Evolutionary conservation across 2,888 invertebrate genomes (phyloP).

Genomic region (Xestia ashworthii): DNA sequence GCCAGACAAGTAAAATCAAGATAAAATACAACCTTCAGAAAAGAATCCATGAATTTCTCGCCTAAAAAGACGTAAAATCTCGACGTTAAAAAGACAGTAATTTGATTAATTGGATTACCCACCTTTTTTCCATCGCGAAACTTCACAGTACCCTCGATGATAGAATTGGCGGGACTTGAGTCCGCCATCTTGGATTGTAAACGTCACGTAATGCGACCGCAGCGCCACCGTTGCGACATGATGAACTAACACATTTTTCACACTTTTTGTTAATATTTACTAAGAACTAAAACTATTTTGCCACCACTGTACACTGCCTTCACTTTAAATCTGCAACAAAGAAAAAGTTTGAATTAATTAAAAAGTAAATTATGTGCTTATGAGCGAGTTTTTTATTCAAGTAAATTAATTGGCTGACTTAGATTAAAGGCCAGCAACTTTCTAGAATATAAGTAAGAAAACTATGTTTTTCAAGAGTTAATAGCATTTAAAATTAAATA

Average conservation of each 20-base stretch:
- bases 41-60: background rate
- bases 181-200: conserved; percentile 84
- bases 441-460: conserved; percentile 3
- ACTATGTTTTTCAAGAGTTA: background rate
- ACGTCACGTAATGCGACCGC: conserved; percentile 85
- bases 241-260: conserved; percentile 81
- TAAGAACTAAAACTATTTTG: conserved; percentile 45
- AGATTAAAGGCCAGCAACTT: conserved; percentile 27
- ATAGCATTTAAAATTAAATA: no score
- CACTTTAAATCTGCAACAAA: conserved; percentile 67
- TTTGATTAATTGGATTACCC: conserved; percentile 59
- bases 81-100: conserved; percentile 27
- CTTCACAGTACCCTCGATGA: conserved; percentile 97
- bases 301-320: conserved; percentile 61
- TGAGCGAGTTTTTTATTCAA: conserved; percentile 17
- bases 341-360: conserved; percentile 50
- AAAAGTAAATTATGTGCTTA: conserved; percentile 36
- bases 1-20: background rate
- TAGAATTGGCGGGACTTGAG: conserved; percentile 91
- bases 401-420: conserved; percentile 30
- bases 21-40: background rate
- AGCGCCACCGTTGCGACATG: conserved; percentile 83
- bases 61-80: conserved; percentile 15
- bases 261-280: conserved; percentile 56
- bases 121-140: conserved; percentile 98